phyloP scores from a whole-genome alignment of 2,113 vertebrate genomes.

The Bubo blakistoni region DNA sequence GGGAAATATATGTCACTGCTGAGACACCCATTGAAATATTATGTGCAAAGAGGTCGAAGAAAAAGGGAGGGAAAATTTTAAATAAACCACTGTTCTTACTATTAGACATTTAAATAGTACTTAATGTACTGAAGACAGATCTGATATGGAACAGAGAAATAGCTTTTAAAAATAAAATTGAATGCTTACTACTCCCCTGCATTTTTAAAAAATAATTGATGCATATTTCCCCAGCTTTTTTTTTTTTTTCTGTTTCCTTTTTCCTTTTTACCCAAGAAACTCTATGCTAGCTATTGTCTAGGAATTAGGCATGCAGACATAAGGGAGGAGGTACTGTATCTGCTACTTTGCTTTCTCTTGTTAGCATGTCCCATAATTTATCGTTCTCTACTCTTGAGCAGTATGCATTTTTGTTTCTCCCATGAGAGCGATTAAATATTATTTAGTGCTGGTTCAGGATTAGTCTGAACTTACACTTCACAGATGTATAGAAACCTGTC shows the following conservation, averaged over 20 bases:
- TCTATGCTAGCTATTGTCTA: background rate
- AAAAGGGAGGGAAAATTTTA: background rate
- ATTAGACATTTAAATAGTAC: background rate
- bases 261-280: background rate
- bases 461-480: background rate
- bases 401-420: background rate
- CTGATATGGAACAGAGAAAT: background rate
- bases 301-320: background rate
- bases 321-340: background rate
- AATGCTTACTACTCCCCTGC: background rate
- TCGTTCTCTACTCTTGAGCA: background rate
- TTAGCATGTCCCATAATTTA: background rate
- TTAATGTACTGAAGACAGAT: background rate
- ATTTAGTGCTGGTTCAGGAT: background rate
- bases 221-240: background rate
- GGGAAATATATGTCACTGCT: background rate
- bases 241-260: too few relatives aligned
- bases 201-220: background rate
- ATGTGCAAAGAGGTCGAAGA: background rate
- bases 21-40: background rate
- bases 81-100: background rate
- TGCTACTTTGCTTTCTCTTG: background rate
- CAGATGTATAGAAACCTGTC: background rate
- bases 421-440: background rate
- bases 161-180: background rate